Conservation (phyloP, 2,888 invertebrate genomes). For the Sclerodermus sp. region DNA sequence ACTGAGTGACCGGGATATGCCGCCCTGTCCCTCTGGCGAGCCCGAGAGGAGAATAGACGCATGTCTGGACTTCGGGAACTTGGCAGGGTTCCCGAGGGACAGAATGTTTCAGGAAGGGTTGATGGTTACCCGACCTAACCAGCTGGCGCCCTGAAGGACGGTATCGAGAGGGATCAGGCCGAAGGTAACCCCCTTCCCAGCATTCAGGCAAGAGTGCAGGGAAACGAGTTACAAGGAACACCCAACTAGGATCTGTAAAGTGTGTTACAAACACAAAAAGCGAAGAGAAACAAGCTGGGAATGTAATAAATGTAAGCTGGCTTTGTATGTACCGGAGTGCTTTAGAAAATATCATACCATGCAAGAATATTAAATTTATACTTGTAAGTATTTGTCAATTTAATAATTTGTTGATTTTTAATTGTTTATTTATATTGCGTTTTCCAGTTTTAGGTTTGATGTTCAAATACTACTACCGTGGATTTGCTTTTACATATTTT, state of each 20-base stretch:
- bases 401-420: constrained; percentile 1
- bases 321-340: constrained; percentile 20
- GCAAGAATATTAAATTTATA: constrained; percentile 17
- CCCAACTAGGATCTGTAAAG: constrained; percentile 10
- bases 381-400: constrained; percentile 13
- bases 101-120: too few species aligned
- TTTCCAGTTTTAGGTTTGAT: constrained; percentile 18
- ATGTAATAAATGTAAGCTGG: constrained; percentile 12
- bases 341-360: constrained; percentile 21
- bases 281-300: constrained; percentile 14
- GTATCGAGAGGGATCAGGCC: too few species aligned
- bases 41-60: too few species aligned
- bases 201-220: too few species aligned
- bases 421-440: constrained; percentile 19
- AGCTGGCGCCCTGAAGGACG: too few species aligned
- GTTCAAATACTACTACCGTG: constrained; percentile 18
- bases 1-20: too few species aligned
- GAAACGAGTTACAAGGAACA: too few species aligned
- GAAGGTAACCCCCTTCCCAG: too few species aligned
- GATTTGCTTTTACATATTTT: constrained; percentile 15
- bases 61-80: too few species aligned
- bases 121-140: too few species aligned
- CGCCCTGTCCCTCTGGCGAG: too few species aligned
- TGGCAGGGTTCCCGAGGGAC: too few species aligned
- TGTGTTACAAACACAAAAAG: constrained; percentile 12